Base-by-base conservation (phyloP, 2,113 vertebrate genomes). In the Diadophis punctatus region DNA sequence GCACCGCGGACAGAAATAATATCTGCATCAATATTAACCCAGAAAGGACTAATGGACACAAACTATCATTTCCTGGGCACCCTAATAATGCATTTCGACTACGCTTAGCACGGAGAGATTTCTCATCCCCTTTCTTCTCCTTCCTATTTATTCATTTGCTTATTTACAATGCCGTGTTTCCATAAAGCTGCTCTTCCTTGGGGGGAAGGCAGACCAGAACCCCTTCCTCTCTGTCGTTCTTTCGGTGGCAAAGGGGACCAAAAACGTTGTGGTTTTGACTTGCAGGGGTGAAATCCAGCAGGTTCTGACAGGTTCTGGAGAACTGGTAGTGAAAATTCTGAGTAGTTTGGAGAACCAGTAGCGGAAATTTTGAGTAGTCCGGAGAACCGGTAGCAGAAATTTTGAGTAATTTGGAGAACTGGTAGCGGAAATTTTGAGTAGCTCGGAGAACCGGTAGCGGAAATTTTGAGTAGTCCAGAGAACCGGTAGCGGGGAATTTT, bases 21-120 rank as follows among this genome's bases (percentile, higher is more conserved):
- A 99, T 99, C 98, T 99, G 98, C 99, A 99, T 99, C 99, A 99
- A 99, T 99, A 99, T 99, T 99, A 99, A 98, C 98, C 98, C 98
- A 99, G 98, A 99, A 99, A 99, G 98, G 97, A 98, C 98, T 99
- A 99, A 99, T 99, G 98, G 99, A 98, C 98, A 98, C 97, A 95
- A 98, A 98, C 98, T 98, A 98, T 98, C 98, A 98, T 98, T 98
- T 99, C 97, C 98, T 97, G 98, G 98, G 97, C 98, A 98, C 98
- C 97, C 98, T 98, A 97, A 98, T 98, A 98, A 98, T 98, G 98
- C 98, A 97, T 98, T 97, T 97, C 97, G 97, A 97, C 97, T 97
- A 80, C 90, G 60, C 93, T 96, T 97, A 96, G 96, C 90, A 86
- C 46, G 87, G 96, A 92, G 94, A 95, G 90, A 97, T 97, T 97